Conservation (phyloP, 2,888 invertebrate genomes). For the Abscondita cerata region DNA sequence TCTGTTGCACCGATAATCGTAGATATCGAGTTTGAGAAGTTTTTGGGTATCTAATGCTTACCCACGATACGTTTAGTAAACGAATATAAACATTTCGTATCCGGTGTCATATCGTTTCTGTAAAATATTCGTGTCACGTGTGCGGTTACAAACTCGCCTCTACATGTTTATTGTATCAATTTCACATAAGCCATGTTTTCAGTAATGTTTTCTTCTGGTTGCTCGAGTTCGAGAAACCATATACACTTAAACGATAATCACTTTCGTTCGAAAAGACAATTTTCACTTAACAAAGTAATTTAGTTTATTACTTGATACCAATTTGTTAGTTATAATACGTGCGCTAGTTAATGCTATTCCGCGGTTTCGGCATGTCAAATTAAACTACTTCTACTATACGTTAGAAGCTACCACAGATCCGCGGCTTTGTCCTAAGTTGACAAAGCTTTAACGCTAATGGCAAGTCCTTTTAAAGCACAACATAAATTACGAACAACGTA, state of each 20-base stretch:
- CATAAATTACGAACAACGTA: conserved; percentile 36
- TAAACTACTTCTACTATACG: conserved; percentile 34
- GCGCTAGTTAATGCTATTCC: conserved; percentile 20
- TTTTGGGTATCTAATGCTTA: conserved; percentile 27
- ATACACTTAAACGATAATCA: too few relatives aligned
- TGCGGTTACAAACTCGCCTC: conserved; percentile 44
- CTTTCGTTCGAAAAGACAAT: neutral
- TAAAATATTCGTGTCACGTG: conserved; percentile 47
- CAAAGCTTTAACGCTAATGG: conserved; percentile 36
- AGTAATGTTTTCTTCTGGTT: neutral
- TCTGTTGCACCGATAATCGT: conserved; percentile 50
- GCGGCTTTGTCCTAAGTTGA: conserved; percentile 38
- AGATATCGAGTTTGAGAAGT: conserved; percentile 32
- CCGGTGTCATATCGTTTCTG: conserved; percentile 31
- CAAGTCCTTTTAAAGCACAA: conserved; percentile 31
- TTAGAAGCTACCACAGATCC: conserved; percentile 33
- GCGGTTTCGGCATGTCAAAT: conserved; percentile 38
- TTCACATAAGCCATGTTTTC: conserved; percentile 43
- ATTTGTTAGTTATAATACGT: conserved; percentile 8
- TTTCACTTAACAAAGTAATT: neutral
- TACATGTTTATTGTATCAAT: conserved; percentile 54
- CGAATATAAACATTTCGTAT: conserved; percentile 22
- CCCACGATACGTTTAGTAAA: conserved; percentile 24
- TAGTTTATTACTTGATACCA: neutral
- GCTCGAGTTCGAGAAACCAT: conserved; percentile 42